These are phyloP conservation scores for Drosophila tanythrix DNA, from an alignment of 2,888 invertebrate species.

Conservation along the genomic window DNA sequence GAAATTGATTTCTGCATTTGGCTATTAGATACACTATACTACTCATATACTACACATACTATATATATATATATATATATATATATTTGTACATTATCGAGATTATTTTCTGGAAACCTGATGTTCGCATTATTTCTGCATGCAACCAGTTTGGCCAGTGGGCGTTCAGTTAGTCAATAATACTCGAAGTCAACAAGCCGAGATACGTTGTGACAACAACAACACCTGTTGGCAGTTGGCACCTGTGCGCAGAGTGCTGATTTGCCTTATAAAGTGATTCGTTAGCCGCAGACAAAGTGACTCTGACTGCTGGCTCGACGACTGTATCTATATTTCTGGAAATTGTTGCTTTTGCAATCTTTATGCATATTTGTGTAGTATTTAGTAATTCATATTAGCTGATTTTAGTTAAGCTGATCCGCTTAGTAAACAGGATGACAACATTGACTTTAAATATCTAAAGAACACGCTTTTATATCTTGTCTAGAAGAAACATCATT, in stretches of 20 bases:
- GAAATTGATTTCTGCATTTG: slow-evolving; percentile 63
- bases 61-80: slow-evolving; percentile 4
- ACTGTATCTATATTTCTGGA: slow-evolving; percentile 26
- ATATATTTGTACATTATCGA: background rate
- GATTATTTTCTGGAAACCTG: slow-evolving; percentile 43
- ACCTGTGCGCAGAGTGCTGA: slow-evolving; percentile 29
- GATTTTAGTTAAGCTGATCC: background rate
- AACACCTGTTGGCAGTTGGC: slow-evolving; percentile 53
- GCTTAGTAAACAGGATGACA: background rate
- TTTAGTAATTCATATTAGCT: slow-evolving; percentile 11
- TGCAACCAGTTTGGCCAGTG: slow-evolving; percentile 64
- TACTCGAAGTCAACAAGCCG: slow-evolving; percentile 17
- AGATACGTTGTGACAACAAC: slow-evolving; percentile 44
- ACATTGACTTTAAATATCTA: background rate
- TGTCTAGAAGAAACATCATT: background rate
- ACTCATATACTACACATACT: background rate
- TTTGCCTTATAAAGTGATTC: slow-evolving; percentile 46
- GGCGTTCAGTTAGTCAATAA: slow-evolving; percentile 62
- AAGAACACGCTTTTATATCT: background rate
- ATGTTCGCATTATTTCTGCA: slow-evolving; percentile 27
- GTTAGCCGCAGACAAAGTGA: slow-evolving; percentile 43
- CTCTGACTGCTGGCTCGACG: slow-evolving; percentile 35
- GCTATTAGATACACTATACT: slow-evolving; percentile 33
- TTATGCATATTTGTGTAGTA: background rate
- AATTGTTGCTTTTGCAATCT: slow-evolving; percentile 26